phyloP scores from a whole-genome alignment of 23 tunicate genomes.

The Ascidia mentula region DNA sequence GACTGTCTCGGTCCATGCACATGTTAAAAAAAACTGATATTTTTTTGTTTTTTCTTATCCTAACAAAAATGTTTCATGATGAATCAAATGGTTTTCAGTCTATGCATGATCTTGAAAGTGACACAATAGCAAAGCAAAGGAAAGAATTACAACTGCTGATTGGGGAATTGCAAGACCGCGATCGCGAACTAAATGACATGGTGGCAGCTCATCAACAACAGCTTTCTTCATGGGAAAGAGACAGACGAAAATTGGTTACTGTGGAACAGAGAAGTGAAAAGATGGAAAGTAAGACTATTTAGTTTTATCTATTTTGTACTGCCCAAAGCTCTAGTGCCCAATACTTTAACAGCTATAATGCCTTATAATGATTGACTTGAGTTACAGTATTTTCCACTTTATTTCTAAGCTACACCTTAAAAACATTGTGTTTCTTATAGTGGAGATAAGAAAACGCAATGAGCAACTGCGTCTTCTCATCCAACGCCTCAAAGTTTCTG shows the following conservation, averaged over 20 bases:
- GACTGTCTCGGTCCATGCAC: no score
- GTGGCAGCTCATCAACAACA: conserved; percentile 87
- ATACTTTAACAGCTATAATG: no score
- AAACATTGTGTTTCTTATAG: conserved; percentile 16
- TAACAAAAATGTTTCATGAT: no score
- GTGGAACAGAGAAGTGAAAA: conserved; percentile 59
- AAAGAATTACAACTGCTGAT: conserved; percentile 69
- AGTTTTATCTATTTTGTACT: background rate
- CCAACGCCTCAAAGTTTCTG: conserved; percentile 69
- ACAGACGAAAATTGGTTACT: conserved; percentile 38
- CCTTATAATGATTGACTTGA: no score
- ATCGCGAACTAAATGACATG: conserved; percentile 78
- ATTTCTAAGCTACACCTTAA: background rate
- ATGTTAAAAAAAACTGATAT: no score
- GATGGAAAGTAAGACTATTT: conserved; percentile 41
- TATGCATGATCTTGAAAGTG: conserved; percentile 49
- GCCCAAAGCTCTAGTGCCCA: no score
- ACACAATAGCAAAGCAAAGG: conserved; percentile 75
- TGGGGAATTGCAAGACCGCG: conserved; percentile 82
- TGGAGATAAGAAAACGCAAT: conserved; percentile 68
- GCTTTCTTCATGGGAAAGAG: conserved; percentile 80
- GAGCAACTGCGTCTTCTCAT: conserved; percentile 69
- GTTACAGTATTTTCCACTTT: no score
- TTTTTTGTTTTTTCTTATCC: no score
- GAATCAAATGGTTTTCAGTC: conserved; percentile 17